A percentile compares a stretch with the other conserved stretches of the same genome.
These are phyloP conservation scores for Drosophila cyrtoloma DNA, from an alignment of 2,888 invertebrate genomes.

Conservation along the genomic window DNA sequence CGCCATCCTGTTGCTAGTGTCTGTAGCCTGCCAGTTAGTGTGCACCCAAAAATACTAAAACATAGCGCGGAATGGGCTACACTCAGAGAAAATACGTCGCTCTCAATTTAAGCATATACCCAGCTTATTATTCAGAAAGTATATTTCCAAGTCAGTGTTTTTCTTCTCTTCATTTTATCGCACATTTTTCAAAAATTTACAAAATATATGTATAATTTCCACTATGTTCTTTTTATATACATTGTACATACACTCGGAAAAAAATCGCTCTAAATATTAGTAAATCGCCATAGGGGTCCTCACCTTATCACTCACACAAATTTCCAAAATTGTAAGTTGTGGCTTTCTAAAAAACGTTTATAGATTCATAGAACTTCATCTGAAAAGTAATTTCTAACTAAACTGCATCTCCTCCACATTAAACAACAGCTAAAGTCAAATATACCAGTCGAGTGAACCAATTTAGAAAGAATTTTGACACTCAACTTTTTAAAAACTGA, in stretches of 20 bases:
- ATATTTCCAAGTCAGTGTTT: not conserved
- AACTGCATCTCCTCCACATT: not conserved
- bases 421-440: not conserved
- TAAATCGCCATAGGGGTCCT: not conserved
- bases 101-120: not conserved
- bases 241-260: not conserved
- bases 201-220: no score
- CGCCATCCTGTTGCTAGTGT: constrained; percentile 1
- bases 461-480: not conserved
- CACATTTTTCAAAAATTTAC: not conserved
- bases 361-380: not conserved
- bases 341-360: not conserved
- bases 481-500: no score
- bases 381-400: not conserved
- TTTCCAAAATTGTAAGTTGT: no score
- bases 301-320: no score
- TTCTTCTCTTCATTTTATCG: not conserved
- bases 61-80: not conserved
- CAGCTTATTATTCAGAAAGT: not conserved
- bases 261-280: not conserved
- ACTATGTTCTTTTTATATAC: no score
- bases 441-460: not conserved
- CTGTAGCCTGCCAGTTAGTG: constrained; percentile 7
- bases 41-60: constrained; percentile 25
- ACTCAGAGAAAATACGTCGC: not conserved